Base-by-base conservation (phyloP, 2,113 vertebrate genomes). In the Corvus cornix region DNA sequence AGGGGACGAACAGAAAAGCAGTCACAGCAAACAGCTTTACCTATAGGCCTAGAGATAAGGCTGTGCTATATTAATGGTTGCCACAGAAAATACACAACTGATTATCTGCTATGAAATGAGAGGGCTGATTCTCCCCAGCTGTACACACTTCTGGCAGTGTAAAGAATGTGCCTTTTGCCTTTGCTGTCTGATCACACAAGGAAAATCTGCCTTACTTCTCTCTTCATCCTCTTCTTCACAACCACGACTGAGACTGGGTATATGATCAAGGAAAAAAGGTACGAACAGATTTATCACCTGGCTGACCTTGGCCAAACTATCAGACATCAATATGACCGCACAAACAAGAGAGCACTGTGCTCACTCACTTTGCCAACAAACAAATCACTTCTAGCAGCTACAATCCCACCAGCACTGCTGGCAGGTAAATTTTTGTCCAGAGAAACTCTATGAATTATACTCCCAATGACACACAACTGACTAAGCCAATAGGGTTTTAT, bases 81-180 rank as follows among this genome's bases (percentile, higher is more conserved):
- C 72, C 43, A 68, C 62, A 75, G 86, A 92, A 95, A 95, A 92
- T 44, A 60, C 0, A 9, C 91, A 87, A 59, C 89, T 37, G 46
- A 89, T 92, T 92, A 93, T 92, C 78, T 91, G 91, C 86, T 80
- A 46, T 87, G 86, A 95, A 95, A 84, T 64, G 52, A 84, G 84
- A 81, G 44, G 60, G 56, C 64, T 90, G 76, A 74, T 90, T 70
- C 76, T 92, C 56, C 56, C 79, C 92, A 75, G 76, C 79, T 77
- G 83, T 62, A 81, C 60, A 52, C 48, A n/a, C 41, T 87, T 64
- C 82, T 69, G 58, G 46, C 53, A 85, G 24, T 1, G 19, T n/a
- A 93, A 84, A 88, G 75, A 76, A 77, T 48, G 78, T 80, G 55
- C 92, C 52, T 80, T 63, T 72, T 64, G 52, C 60, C 64, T 92